Evolutionary conservation across 2,888 invertebrate species (phyloP), one percentile per base, ranked within the genome.

Genomic region (Xestobium rufovillosum): DNA sequence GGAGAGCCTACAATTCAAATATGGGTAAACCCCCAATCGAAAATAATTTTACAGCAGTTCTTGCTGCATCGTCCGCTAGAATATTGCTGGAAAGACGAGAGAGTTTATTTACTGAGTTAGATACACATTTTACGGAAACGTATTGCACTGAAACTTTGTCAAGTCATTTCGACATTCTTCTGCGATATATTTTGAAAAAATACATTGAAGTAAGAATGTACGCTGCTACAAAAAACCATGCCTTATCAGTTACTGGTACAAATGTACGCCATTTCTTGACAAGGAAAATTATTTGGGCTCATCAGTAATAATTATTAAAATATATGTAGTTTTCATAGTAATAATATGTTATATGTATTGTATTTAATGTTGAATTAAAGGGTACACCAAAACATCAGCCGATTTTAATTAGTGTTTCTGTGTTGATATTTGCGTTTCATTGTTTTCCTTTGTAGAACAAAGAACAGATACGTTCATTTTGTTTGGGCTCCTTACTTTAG

Each of bases 11-110:
- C 23, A 19, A 19, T 19, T 8, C 6, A 19, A 19, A 19, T 19
- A 19, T 19, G 23, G 23, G 23, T 19, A 19, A 19, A 19, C 23
- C 23, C 6, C 23, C 23, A 19, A 8, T n/a, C n/a, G 23, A 19
- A 19, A n/a, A 6, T 8, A 19, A 19, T n/a, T 19, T 19, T 19
- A 6, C 23, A 8, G 23, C 23, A 19, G 23, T 19, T 19, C 23
- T 19, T 6, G 23, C 23, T n/a, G n/a, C 23, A 19, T 8, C 23
- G 6, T 6, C 23, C n/a, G n/a, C 23, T 19, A 8, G 6, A 19
- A 8, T n/a, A n/a, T n/a, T 19, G 23, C n/a, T 19, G n/a, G 23
- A 19, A 19, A 19, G n/a, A 8, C 23, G 6, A 19, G n/a, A 8
- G n/a, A 19, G 23, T 8, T 19, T 19, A n/a, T 19, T 19, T 19